Percentiles rank a stretch among this genome's conserved stretches.
Conservation (phyloP, 2,888 invertebrate genomes). For the Tenthredo mesomela region DNA sequence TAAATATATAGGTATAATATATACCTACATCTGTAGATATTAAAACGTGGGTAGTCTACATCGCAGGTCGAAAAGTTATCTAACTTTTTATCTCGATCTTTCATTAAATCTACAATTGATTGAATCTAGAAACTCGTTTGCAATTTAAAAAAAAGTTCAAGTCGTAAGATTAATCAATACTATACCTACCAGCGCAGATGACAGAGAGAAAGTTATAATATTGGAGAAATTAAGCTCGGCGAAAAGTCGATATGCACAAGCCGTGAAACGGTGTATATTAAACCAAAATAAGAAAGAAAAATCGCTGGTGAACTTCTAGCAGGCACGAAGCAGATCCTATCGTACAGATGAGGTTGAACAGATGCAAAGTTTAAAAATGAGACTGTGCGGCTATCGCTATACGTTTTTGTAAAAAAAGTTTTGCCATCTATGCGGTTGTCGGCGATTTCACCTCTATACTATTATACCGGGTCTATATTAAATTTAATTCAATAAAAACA, state of each 20-base stretch:
- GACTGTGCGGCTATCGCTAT: neutral
- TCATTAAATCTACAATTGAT: neutral
- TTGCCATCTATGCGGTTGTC: neutral
- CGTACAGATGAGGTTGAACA: conserved; percentile 10
- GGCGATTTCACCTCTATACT: neutral
- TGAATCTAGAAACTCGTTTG: neutral
- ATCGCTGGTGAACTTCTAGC: neutral
- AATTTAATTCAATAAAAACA: neutral
- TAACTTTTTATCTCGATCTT: neutral
- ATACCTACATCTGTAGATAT: too few relatives aligned
- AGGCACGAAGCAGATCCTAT: conserved; percentile 7
- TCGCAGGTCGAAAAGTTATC: neutral
- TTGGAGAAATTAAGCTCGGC: conserved; percentile 2
- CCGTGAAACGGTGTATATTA: neutral
- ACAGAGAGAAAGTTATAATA: neutral
- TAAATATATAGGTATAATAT: too few relatives aligned
- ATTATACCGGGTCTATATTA: neutral
- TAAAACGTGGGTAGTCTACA: too few relatives aligned
- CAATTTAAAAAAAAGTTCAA: neutral
- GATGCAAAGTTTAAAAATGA: conserved; percentile 31
- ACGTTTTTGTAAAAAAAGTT: conserved; percentile 16
- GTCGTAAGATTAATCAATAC: neutral
- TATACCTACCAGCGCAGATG: too few relatives aligned
- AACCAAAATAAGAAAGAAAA: neutral
- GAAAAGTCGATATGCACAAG: neutral